These are phyloP conservation scores for Odobenus rosmarus DNA, from an alignment of 2,113 vertebrate genomes.

Conservation along the genomic window DNA sequence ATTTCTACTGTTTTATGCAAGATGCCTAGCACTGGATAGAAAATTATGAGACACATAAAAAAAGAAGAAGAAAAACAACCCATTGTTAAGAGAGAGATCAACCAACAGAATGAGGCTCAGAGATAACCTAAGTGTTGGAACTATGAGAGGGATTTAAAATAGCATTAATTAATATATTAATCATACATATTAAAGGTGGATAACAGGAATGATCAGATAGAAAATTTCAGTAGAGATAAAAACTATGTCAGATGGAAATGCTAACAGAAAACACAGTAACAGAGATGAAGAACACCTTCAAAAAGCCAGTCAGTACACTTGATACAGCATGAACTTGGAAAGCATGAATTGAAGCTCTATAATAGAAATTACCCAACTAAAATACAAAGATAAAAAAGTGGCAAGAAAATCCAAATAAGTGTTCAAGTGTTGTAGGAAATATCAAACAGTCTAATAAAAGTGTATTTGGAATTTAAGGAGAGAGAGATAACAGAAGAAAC, in stretches of 20 bases:
- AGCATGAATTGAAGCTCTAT: background rate
- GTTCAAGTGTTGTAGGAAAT: background rate
- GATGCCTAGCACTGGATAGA: background rate
- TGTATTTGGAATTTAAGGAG: background rate
- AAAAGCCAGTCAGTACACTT: background rate
- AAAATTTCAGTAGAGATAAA: background rate
- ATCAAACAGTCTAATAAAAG: background rate
- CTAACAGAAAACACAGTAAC: background rate
- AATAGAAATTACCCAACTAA: background rate
- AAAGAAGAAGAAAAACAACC: background rate
- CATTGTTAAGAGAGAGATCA: background rate
- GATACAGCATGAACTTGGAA: background rate
- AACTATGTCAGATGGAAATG: background rate
- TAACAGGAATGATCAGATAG: background rate
- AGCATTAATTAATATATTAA: background rate
- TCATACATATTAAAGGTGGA: background rate
- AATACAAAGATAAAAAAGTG: background rate
- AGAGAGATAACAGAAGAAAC: background rate
- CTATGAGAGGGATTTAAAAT: slow-evolving; percentile 8
- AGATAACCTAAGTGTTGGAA: background rate
- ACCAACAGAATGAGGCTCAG: background rate
- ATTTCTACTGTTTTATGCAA: background rate
- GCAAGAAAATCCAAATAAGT: background rate
- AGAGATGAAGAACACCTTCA: background rate
- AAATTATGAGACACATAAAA: background rate